These are phyloP conservation scores for Hippocampus guttulatus DNA, from an alignment of 2,113 vertebrate genomes.

Conservation along the genomic window DNA sequence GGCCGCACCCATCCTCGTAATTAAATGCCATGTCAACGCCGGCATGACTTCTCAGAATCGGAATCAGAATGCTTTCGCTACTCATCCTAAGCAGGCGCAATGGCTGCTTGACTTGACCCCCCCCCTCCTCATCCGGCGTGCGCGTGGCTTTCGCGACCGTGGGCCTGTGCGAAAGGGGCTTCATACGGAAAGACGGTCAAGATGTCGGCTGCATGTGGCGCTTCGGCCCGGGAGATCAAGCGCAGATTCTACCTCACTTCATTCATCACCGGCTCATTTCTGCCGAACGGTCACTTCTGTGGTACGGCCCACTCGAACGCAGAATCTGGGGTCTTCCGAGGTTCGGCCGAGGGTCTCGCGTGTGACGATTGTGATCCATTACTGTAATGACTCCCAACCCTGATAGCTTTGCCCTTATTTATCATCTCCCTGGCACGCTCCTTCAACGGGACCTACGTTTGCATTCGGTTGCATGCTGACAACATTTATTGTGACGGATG, in stretches of 20 bases:
- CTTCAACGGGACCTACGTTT: constrained; percentile 18
- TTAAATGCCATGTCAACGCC: neutral
- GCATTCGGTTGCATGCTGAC: constrained; percentile 66
- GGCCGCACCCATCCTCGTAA: neutral
- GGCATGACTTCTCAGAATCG: neutral
- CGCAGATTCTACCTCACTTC: constrained; percentile 56
- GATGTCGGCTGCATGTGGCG: neutral
- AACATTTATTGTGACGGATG: constrained; percentile 40
- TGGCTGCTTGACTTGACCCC: neutral
- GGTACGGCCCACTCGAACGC: constrained; percentile 45
- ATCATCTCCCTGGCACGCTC: constrained; percentile 29
- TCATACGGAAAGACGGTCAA: neutral
- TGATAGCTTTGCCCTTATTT: constrained; percentile 27
- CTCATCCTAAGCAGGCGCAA: no score
- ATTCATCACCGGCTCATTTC: constrained; percentile 56
- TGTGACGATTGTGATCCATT: constrained; percentile 31
- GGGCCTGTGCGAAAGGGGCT: neutral
- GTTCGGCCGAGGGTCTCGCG: constrained; percentile 33
- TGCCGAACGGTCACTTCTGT: constrained; percentile 50
- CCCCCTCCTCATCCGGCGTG: no score
- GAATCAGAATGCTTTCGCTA: no score
- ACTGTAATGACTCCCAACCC: constrained; percentile 23
- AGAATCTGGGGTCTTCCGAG: constrained; percentile 32
- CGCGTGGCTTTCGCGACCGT: neutral
- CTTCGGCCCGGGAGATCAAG: neutral